Evolutionary conservation across 2,888 invertebrate genomes (phyloP), one percentile per base, ranked within the genome.

Genomic region (Hypsopygia costalis): DNA sequence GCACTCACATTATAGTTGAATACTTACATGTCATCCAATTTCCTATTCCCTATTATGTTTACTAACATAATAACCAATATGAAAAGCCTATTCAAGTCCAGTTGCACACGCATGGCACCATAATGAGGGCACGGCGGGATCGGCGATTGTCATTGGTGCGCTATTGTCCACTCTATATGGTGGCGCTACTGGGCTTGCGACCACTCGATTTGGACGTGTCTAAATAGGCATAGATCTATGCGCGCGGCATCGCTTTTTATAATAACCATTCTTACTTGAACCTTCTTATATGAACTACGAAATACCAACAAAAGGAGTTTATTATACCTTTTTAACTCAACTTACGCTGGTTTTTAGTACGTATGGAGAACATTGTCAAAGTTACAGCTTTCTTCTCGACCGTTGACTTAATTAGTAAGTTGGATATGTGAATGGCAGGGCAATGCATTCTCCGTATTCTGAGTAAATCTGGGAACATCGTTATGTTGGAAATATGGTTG

Each of bases 391-490:
- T 83, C 85, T 83, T 83, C 83, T 75, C 66, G 67, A 63, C 66
- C 73, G 81, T 68, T 82, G 86, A 86, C 87, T 87, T 87, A 87
- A 87, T 87, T 87, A 87, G 86, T 83, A 77, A 82, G 77, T 70
- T 82, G 81, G 86, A 86, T 87, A 87, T 85, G 86, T 86, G 87
- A 87, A 81, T 86, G 87, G 85, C 87, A 87, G 81, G 65, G 75
- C 82, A 87, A 87, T 87, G 87, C 81, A 62, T 71, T 67, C 68
- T 57, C 56, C 58, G 53, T 64, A 70, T 72, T 71, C 69, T 69
- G 59, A 63, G 75, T 77, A 81, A 78, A 80, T 77, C 69, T 69
- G 74, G 61, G 76, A 78, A 77, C 74, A 74, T 86, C 86, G 81
- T 85, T 87, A 86, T 83, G 73, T 70, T 76, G 79, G 69, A 86